These are phyloP conservation scores for Linnaemya vulpina DNA, from an alignment of 2,888 invertebrate species.

Conservation along the genomic window DNA sequence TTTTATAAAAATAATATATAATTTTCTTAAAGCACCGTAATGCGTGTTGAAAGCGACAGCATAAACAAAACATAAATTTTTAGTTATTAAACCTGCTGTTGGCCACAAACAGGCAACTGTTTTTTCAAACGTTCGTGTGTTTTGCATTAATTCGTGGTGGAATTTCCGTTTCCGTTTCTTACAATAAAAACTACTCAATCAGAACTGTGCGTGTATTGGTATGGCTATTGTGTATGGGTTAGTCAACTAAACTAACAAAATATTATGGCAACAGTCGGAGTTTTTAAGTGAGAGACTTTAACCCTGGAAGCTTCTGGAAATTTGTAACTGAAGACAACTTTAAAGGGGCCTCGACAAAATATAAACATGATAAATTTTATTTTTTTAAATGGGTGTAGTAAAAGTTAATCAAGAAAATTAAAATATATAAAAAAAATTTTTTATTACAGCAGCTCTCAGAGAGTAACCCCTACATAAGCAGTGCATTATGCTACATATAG, in stretches of 20 bases:
- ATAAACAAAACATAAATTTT: conserved; percentile 55
- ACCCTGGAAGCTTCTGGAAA: background rate
- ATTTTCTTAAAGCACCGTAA: conserved; percentile 63
- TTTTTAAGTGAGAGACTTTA: background rate
- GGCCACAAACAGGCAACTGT: conserved; percentile 1
- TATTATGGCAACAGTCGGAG: background rate
- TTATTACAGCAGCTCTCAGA: too few species aligned
- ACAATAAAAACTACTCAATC: conserved; percentile 40
- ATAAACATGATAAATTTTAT: too few species aligned
- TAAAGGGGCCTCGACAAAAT: too few species aligned
- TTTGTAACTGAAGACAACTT: background rate
- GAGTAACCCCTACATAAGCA: too few species aligned
- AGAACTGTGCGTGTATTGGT: conserved; percentile 16
- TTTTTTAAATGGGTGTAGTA: too few species aligned
- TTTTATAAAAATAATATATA: conserved; percentile 53
- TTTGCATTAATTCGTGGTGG: conserved; percentile 38
- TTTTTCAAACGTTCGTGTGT: conserved; percentile 43
- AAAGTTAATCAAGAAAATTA: too few species aligned
- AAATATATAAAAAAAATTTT: too few species aligned
- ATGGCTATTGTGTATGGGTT: conserved; percentile 13
- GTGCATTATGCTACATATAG: too few species aligned
- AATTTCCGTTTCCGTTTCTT: conserved; percentile 67
- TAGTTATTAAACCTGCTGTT: conserved; percentile 7
- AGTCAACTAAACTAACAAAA: background rate
- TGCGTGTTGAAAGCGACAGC: conserved; percentile 57